Evolutionary conservation across 2,888 invertebrate genomes (phyloP).

Genomic region (Liopterus haemorrhoidalis): DNA sequence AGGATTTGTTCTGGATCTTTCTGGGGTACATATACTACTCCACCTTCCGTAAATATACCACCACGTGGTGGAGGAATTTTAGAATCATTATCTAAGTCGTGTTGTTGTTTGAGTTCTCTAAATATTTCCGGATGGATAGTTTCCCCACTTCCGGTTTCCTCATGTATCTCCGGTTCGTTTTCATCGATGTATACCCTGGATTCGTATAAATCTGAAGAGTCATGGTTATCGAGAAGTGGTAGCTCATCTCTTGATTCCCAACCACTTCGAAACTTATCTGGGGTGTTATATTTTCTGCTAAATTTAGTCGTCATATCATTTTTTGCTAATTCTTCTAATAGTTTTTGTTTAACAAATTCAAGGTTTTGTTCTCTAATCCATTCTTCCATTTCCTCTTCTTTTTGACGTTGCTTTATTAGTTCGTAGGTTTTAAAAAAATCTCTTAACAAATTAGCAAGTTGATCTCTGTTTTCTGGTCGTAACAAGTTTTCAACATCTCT

Average conservation of each 20-base stretch:
- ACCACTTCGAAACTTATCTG: slow-evolving; percentile 46
- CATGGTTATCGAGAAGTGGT: slow-evolving; percentile 33
- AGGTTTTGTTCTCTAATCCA: slow-evolving; percentile 22
- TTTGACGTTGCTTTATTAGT: slow-evolving; percentile 21
- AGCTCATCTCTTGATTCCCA: slow-evolving; percentile 42
- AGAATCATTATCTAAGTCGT: slow-evolving; percentile 19
- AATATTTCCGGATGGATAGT: slow-evolving; percentile 27
- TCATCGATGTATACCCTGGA: slow-evolving; percentile 54
- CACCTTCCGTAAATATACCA: slow-evolving; percentile 58
- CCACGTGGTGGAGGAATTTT: slow-evolving; percentile 23
- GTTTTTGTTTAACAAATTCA: slow-evolving; percentile 49
- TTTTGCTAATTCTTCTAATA: slow-evolving; percentile 23
- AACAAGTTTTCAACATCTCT: slow-evolving; percentile 37
- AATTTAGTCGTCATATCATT: slow-evolving; percentile 37
- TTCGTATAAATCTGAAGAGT: slow-evolving; percentile 46
- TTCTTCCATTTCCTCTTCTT: slow-evolving; percentile 27
- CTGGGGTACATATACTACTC: slow-evolving; percentile 49
- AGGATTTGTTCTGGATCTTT: slow-evolving; percentile 30
- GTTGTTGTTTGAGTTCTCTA: slow-evolving; percentile 29
- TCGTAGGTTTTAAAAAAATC: slow-evolving; percentile 33
- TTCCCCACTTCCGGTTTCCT: slow-evolving; percentile 45
- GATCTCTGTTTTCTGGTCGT: slow-evolving; percentile 31
- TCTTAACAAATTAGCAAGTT: slow-evolving; percentile 31
- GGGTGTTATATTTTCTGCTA: slow-evolving; percentile 46
- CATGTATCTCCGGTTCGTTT: slow-evolving; percentile 40